Conservation (phyloP, 2,113 vertebrate genomes). For the Hirundichthys speculiger region DNA sequence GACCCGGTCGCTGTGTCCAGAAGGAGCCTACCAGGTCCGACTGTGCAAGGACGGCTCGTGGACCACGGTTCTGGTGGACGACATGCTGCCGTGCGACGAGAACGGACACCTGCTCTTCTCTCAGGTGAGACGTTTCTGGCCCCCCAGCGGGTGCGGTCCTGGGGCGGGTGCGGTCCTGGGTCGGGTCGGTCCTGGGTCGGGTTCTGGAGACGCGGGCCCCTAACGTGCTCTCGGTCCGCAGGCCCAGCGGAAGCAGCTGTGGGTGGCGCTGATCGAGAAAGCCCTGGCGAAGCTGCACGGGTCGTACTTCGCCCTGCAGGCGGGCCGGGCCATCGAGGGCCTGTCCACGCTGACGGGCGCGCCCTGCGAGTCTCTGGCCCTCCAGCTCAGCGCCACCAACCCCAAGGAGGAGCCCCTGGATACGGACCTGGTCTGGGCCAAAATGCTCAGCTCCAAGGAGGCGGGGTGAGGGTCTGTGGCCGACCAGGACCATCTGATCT, state of each 20-base stretch:
- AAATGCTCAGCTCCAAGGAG: conserved; percentile 98
- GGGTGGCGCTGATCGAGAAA: conserved; percentile 97
- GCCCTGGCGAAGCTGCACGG: conserved; percentile 95
- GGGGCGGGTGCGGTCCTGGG: no score
- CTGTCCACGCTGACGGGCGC: conserved; percentile 95
- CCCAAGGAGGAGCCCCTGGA: conserved; percentile 95
- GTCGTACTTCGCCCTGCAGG: conserved; percentile 96
- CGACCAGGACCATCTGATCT: no score
- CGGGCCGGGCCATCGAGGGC: conserved; percentile 93
- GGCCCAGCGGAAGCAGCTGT: conserved; percentile 95
- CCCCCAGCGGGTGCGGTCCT: no score
- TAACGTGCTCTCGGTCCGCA: conserved; percentile 63
- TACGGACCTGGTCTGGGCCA: conserved; percentile 98
- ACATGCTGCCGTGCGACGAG: conserved; percentile 96
- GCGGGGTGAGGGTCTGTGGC: conserved; percentile 84
- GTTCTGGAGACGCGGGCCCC: no score
- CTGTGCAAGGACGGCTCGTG: conserved; percentile 94
- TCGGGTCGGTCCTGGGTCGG: no score
- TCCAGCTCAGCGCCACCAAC: conserved; percentile 97
- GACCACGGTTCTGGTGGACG: conserved; percentile 94
- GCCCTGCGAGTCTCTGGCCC: conserved; percentile 94
- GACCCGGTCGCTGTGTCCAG: conserved; percentile 85
- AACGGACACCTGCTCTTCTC: conserved; percentile 94
- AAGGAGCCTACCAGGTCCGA: conserved; percentile 95
- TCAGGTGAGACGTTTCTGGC: conserved; percentile 88